A percentile compares a stretch with the other conserved stretches of the same genome.
These are phyloP conservation scores for Nilaparvata lugens DNA, from an alignment of 1,140 invertebrate species.

Conservation along the genomic window DNA sequence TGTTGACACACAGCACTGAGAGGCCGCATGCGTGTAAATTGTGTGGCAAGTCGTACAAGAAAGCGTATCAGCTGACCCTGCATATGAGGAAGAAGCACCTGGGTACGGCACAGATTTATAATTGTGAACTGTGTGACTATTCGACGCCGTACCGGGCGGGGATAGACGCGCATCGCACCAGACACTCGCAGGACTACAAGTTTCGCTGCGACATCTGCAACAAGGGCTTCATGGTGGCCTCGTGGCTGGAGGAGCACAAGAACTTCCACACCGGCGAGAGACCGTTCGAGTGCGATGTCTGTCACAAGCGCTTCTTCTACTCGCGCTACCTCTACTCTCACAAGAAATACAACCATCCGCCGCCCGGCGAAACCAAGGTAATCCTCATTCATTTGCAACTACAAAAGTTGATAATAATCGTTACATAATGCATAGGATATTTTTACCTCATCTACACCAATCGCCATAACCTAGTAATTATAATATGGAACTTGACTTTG, in stretches of 20 bases:
- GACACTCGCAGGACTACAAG: slow-evolving; percentile 36
- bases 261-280: slow-evolving; percentile 40
- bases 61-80: slow-evolving; percentile 37
- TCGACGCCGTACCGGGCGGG: slow-evolving; percentile 36
- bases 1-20: slow-evolving; percentile 37
- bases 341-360: slow-evolving; percentile 22
- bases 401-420: too few relatives aligned
- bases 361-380: neutral
- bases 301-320: slow-evolving; percentile 42
- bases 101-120: slow-evolving; percentile 31
- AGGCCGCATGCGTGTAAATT: slow-evolving; percentile 40
- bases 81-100: slow-evolving; percentile 31
- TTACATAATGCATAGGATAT: too few relatives aligned
- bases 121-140: slow-evolving; percentile 37
- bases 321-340: slow-evolving; percentile 24
- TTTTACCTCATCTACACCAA: too few relatives aligned
- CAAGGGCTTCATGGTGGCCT: slow-evolving; percentile 39
- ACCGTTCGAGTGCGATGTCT: slow-evolving; percentile 44
- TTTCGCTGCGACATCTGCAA: slow-evolving; percentile 35
- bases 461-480: too few relatives aligned
- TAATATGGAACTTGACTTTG: too few relatives aligned
- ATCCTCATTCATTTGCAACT: too few relatives aligned
- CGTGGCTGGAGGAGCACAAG: slow-evolving; percentile 30
- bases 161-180: slow-evolving; percentile 33
- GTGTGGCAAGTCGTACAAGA: slow-evolving; percentile 40